Evolutionary conservation across 2,888 invertebrate genomes (phyloP).

Genomic region (Phragmatobia fuliginosa): DNA sequence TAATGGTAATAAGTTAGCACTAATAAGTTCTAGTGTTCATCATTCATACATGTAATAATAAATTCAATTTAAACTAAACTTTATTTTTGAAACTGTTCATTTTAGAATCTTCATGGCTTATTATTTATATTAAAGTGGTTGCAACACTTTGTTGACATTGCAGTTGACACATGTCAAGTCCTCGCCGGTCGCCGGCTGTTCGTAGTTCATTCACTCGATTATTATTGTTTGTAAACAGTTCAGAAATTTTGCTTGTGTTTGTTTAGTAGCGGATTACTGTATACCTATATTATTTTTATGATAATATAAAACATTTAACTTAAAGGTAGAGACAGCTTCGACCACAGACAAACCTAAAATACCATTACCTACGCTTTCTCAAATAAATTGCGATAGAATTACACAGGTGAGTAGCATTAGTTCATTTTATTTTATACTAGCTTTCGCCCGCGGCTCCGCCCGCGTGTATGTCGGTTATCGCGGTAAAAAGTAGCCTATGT

Average conservation of each 20-base stretch:
- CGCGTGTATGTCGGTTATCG: too few relatives aligned
- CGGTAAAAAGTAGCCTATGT: too few relatives aligned
- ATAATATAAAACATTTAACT: conserved; percentile 46
- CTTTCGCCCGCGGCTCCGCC: too few relatives aligned
- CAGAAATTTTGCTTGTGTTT: neutral
- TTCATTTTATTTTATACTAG: too few relatives aligned
- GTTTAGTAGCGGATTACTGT: neutral
- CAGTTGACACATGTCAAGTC: neutral
- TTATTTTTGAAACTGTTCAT: neutral
- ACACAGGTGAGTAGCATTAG: conserved; percentile 93
- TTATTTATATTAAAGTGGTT: neutral
- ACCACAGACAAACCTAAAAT: conserved; percentile 81
- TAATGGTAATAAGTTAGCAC: too few relatives aligned
- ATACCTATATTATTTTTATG: neutral
- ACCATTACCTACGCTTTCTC: conserved; percentile 93
- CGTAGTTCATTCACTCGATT: neutral
- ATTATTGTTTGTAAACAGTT: neutral
- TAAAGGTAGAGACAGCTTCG: conserved; percentile 71
- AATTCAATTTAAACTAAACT: neutral
- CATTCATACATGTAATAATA: neutral
- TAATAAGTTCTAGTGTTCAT: too few relatives aligned
- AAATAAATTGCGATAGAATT: conserved; percentile 95
- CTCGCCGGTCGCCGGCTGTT: neutral
- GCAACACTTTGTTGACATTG: neutral
- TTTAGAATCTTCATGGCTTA: neutral